Conservation (phyloP, 2,797 vertebrate species). For the Aplochiton taeniatus region DNA sequence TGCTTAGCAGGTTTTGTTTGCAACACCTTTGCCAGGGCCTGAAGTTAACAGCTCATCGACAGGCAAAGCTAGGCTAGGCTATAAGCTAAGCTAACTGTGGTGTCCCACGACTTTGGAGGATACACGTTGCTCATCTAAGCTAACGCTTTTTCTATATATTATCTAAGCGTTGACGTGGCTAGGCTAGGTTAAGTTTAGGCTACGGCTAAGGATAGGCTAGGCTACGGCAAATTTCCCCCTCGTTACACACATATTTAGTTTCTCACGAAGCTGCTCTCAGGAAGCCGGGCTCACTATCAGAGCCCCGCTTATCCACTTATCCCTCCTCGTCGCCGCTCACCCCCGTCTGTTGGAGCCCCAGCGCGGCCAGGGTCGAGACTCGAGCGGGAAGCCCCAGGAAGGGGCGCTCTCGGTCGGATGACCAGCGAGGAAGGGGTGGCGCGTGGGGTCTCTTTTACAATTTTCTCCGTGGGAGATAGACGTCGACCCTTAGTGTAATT, state of each 20-base stretch:
- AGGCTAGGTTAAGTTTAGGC: neutral
- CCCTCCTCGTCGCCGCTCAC: neutral
- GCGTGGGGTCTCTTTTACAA: no score
- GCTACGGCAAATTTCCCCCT: neutral
- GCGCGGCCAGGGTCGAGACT: neutral
- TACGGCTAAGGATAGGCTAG: neutral
- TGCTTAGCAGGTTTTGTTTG: slow-evolving; percentile 45
- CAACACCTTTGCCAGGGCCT: slow-evolving; percentile 33
- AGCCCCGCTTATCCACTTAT: neutral
- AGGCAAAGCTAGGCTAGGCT: slow-evolving; percentile 4
- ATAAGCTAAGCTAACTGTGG: slow-evolving; percentile 24
- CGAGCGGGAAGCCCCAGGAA: neutral
- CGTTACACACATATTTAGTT: slow-evolving; percentile 28
- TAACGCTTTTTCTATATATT: neutral
- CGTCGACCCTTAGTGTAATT: neutral
- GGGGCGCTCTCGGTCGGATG: neutral
- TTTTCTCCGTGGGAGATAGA: neutral
- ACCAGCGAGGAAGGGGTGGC: neutral
- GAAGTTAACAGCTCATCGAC: slow-evolving; percentile 23
- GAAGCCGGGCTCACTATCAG: neutral
- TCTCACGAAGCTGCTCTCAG: neutral
- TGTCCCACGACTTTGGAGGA: no score
- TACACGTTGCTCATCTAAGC: no score
- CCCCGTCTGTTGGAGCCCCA: neutral
- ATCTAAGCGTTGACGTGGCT: neutral